Conservation (phyloP, 2,888 invertebrate genomes). For the Fragum fragum region DNA sequence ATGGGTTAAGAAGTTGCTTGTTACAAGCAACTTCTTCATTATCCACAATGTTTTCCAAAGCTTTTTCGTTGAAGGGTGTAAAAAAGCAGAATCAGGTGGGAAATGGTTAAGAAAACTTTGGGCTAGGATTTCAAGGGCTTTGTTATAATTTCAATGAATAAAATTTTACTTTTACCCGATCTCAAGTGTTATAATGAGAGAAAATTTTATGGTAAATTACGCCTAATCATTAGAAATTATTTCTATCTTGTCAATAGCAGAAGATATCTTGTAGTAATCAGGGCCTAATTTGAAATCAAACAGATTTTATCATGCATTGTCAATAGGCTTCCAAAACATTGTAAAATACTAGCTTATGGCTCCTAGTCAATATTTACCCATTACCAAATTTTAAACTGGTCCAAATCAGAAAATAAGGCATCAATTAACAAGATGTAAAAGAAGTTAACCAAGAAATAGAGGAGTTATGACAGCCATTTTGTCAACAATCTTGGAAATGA, state of each 20-base stretch:
- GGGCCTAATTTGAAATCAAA: neutral
- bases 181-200: conserved; percentile 1
- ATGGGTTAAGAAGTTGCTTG: too few species aligned
- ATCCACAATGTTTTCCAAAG: too few species aligned
- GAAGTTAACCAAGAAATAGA: too few species aligned
- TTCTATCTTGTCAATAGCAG: conserved; percentile 6
- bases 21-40: too few species aligned
- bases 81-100: too few species aligned
- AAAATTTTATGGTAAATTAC: conserved; percentile 11
- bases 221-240: neutral
- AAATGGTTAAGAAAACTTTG: neutral
- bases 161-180: neutral
- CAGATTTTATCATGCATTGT: neutral
- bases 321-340: neutral
- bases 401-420: too few species aligned
- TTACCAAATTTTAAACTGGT: conserved; percentile 8
- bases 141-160: neutral
- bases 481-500: too few species aligned
- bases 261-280: neutral
- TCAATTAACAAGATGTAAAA: too few species aligned
- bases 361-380: too few species aligned
- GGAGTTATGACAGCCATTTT: too few species aligned
- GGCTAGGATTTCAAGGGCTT: conserved; percentile 4
- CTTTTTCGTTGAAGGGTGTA: too few species aligned
- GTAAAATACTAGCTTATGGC: too few species aligned